Percentiles rank a stretch among this genome's conserved stretches.
These are phyloP conservation scores for Pteromalus puparum DNA, from an alignment of 1,140 invertebrate species.

Conservation along the genomic window DNA sequence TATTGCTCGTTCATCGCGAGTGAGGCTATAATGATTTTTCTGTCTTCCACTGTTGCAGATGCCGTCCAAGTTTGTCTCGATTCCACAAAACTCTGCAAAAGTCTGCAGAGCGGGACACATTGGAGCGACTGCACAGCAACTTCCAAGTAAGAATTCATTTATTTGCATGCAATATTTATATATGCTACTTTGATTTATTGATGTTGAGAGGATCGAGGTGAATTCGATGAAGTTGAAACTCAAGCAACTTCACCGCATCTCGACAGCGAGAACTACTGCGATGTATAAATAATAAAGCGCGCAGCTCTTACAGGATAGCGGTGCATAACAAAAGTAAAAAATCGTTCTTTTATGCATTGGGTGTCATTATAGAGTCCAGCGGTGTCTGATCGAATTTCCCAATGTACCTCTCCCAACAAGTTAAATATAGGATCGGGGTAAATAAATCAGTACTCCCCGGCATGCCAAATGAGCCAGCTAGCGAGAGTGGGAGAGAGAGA, in stretches of 20 bases:
- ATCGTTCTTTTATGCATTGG: slow-evolving; percentile 31
- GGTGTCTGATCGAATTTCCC: slow-evolving; percentile 17
- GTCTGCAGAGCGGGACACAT: no score
- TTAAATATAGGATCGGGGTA: slow-evolving; percentile 39
- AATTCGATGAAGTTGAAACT: no score
- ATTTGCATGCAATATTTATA: no score
- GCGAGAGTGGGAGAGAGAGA: no score
- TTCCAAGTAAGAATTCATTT: no score
- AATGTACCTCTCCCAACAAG: not conserved
- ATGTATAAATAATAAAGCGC: not conserved
- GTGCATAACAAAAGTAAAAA: slow-evolving; percentile 1
- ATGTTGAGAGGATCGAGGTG: not conserved
- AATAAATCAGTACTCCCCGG: slow-evolving; percentile 24
- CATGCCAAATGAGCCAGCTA: not conserved
- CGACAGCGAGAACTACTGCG: not conserved
- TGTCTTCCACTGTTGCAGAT: not conserved
- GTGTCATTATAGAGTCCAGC: slow-evolving; percentile 28
- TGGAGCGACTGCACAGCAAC: no score
- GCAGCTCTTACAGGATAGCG: no score
- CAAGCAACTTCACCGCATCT: no score
- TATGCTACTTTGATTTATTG: not conserved
- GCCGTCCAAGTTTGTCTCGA: not conserved
- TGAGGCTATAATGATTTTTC: not conserved
- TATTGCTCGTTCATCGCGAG: no score
- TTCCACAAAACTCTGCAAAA: no score